A percentile compares a stretch with the other conserved stretches of the same genome.
Evolutionary conservation across 2,888 invertebrate species (phyloP).

Genomic region (Mamestra brassicae): DNA sequence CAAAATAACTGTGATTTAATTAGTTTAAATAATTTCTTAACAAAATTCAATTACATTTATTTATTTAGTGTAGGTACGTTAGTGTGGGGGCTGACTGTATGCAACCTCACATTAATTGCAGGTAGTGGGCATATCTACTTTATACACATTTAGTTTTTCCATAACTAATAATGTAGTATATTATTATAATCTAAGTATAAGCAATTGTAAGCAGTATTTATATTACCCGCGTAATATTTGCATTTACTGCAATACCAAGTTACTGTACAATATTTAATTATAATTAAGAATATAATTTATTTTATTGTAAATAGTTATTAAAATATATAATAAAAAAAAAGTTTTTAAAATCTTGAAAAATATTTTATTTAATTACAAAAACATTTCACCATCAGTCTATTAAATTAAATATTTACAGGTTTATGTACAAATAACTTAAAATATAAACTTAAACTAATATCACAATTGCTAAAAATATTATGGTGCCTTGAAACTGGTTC

Average conservation of each 20-base stretch:
- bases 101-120: neutral
- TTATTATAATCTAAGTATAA: neutral
- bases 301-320: slow-evolving; percentile 37
- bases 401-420: slow-evolving; percentile 68
- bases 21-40: slow-evolving; percentile 22
- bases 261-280: slow-evolving; percentile 41
- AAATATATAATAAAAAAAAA: slow-evolving; percentile 20
- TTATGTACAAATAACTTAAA: slow-evolving; percentile 58
- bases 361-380: slow-evolving; percentile 66
- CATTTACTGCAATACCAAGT: slow-evolving; percentile 42
- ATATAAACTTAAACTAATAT: slow-evolving; percentile 52
- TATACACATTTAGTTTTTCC: neutral
- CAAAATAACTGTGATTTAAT: slow-evolving; percentile 74
- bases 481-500: slow-evolving; percentile 3
- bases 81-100: neutral
- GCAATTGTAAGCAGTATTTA: slow-evolving; percentile 11
- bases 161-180: neutral
- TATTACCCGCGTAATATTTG: slow-evolving; percentile 8
- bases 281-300: slow-evolving; percentile 18
- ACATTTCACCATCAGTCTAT: slow-evolving; percentile 73
- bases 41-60: slow-evolving; percentile 17
- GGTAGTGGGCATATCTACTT: no score
- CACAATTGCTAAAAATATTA: slow-evolving; percentile 52
- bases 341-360: slow-evolving; percentile 27
- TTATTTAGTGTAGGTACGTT: neutral